Evolutionary conservation across 2,113 vertebrate species (phyloP).

Genomic region (Nymphicus hollandicus): DNA sequence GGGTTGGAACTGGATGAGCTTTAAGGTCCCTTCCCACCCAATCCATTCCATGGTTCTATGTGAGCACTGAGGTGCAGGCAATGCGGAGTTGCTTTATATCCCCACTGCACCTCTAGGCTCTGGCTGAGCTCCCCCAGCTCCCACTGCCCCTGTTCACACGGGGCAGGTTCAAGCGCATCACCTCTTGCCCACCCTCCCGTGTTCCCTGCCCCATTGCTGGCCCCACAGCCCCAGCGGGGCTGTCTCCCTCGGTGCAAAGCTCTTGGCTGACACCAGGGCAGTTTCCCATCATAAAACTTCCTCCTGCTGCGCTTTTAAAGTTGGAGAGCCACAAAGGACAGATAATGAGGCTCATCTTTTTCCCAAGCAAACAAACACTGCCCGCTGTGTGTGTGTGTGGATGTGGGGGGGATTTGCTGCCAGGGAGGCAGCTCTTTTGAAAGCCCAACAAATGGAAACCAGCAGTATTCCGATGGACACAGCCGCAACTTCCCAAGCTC

Average conservation of each 20-base stretch:
- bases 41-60: not conserved
- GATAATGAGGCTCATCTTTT: constrained; percentile 51
- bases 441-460: constrained; percentile 25
- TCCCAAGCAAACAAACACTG: constrained; percentile 43
- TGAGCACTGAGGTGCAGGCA: not conserved
- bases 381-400: not conserved
- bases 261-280: constrained; percentile 17
- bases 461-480: not conserved
- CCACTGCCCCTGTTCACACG: accelerated
- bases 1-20: not conserved
- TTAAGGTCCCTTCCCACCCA: not conserved
- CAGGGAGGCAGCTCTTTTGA: constrained; percentile 14
- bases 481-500: not conserved
- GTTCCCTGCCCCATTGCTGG: not conserved
- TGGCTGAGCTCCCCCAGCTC: not conserved
- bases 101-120: accelerated
- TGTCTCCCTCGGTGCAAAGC: not conserved
- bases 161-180: not conserved
- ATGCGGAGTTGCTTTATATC: not conserved
- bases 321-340: not conserved
- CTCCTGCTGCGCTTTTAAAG: constrained; percentile 44
- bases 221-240: accelerated
- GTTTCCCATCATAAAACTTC: constrained; percentile 47
- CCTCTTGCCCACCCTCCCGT: not conserved
- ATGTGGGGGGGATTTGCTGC: not conserved